Evolutionary conservation across 1,140 invertebrate genomes (phyloP).

Genomic region (Heliconius hermathena): DNA sequence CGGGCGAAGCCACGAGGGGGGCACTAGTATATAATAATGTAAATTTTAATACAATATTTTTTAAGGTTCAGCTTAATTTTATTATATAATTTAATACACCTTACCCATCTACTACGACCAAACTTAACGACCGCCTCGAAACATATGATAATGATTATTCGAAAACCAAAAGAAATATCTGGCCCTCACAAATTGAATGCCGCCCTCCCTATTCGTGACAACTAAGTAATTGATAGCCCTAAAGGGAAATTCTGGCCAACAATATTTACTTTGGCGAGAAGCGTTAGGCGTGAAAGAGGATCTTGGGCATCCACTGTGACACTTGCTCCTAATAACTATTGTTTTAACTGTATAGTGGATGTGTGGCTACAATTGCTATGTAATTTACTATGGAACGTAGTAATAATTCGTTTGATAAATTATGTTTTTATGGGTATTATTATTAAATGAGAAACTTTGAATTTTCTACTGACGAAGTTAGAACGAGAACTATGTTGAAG

Average conservation of each 20-base stretch:
- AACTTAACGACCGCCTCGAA: background rate
- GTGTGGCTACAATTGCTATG: background rate
- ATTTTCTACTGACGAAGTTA: too few species aligned
- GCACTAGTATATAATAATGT: too few species aligned
- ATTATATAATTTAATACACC: background rate
- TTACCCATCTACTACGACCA: background rate
- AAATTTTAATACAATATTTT: too few species aligned
- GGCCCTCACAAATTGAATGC: constrained; percentile 13
- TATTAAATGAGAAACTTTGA: too few species aligned
- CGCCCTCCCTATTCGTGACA: background rate
- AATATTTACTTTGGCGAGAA: constrained; percentile 19
- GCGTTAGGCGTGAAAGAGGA: constrained; percentile 21
- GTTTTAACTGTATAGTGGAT: background rate
- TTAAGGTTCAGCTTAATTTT: background rate
- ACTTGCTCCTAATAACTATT: constrained; percentile 1
- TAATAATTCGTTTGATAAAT: background rate
- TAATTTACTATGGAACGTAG: background rate
- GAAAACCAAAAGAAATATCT: constrained; percentile 9
- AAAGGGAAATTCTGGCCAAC: constrained; percentile 22
- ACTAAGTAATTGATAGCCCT: constrained; percentile 27
- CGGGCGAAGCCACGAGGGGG: too few species aligned
- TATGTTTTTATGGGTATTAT: background rate
- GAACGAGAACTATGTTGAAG: too few species aligned
- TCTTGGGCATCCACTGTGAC: constrained; percentile 9
- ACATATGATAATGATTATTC: constrained; percentile 9